phyloP scores from a whole-genome alignment of 35 echinoderm and acorn worm species.

The Ophioderma brevispina region DNA sequence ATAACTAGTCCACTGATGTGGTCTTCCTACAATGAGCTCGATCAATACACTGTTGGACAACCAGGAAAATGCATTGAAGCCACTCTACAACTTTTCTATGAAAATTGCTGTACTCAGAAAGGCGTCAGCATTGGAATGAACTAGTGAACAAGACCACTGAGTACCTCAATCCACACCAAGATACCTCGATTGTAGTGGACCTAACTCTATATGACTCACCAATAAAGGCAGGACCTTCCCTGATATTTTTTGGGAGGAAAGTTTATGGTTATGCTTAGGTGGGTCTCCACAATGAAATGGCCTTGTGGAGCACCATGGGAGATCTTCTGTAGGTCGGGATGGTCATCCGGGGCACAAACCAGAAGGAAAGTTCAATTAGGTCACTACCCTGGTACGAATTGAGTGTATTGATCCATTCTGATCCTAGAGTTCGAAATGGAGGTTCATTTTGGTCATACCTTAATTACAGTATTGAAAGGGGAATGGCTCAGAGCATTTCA shows the following conservation, averaged over 20 bases:
- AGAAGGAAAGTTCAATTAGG: too few relatives aligned
- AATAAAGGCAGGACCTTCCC: slow-evolving; percentile 47
- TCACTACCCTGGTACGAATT: too few relatives aligned
- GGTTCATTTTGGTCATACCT: too few relatives aligned
- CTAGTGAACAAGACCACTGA: slow-evolving; percentile 39
- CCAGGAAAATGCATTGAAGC: slow-evolving; percentile 29
- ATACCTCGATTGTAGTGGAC: slow-evolving; percentile 37
- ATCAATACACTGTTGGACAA: background rate
- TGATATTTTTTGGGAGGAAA: slow-evolving; percentile 23
- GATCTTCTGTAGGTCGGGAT: slow-evolving; percentile 29
- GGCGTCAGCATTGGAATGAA: slow-evolving; percentile 60
- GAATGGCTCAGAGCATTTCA: too few relatives aligned
- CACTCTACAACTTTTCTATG: slow-evolving; percentile 20
- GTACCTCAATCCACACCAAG: slow-evolving; percentile 43
- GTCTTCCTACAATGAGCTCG: slow-evolving; percentile 31
- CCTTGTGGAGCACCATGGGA: slow-evolving; percentile 30
- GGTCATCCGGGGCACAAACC: too few relatives aligned
- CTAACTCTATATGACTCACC: slow-evolving; percentile 30
- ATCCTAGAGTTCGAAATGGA: too few relatives aligned
- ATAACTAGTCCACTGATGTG: too few relatives aligned
- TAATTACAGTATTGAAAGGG: too few relatives aligned
- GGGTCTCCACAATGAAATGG: slow-evolving; percentile 55
- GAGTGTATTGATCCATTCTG: too few relatives aligned
- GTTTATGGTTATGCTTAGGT: slow-evolving; percentile 36
- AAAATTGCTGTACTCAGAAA: slow-evolving; percentile 11